phyloP scores from a whole-genome alignment of 2,888 invertebrate species.

The Lycia hirtaria region DNA sequence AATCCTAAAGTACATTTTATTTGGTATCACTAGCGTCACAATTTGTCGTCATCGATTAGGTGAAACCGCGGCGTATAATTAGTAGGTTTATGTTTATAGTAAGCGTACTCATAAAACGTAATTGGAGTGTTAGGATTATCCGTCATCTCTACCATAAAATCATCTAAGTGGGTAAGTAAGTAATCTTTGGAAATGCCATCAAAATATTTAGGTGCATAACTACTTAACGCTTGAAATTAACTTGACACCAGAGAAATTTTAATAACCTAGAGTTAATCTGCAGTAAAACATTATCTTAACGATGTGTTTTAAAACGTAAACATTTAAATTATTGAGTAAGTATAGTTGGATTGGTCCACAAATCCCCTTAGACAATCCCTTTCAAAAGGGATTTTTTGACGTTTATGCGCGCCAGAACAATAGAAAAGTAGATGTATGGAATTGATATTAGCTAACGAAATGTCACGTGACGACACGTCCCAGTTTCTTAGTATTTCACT shows the following conservation, averaged over 20 bases:
- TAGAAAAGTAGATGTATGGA: too few species aligned
- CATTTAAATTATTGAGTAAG: conserved; percentile 8
- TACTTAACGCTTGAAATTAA: neutral
- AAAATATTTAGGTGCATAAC: conserved; percentile 7
- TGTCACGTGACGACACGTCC: too few species aligned
- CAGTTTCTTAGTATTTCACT: too few species aligned
- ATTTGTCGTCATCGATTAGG: too few species aligned
- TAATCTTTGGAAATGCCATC: conserved; percentile 4
- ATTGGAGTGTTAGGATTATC: conserved; percentile 18
- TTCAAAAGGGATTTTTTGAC: too few species aligned
- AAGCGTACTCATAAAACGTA: neutral
- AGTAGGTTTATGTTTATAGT: neutral
- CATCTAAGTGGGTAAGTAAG: conserved; percentile 3
- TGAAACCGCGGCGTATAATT: neutral
- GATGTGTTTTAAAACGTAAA: conserved; percentile 19
- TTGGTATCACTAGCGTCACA: too few species aligned
- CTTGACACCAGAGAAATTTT: conserved; percentile 2
- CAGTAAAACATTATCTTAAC: conserved; percentile 18
- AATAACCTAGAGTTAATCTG: conserved; percentile 5
- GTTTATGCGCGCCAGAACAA: too few species aligned
- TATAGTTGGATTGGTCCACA: too few species aligned
- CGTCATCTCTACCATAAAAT: conserved; percentile 6
- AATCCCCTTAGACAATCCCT: too few species aligned
- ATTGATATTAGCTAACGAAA: too few species aligned
- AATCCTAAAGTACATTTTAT: too few species aligned